Conservation (phyloP, 2,797 vertebrate species). For the Hirundo rustica region DNA sequence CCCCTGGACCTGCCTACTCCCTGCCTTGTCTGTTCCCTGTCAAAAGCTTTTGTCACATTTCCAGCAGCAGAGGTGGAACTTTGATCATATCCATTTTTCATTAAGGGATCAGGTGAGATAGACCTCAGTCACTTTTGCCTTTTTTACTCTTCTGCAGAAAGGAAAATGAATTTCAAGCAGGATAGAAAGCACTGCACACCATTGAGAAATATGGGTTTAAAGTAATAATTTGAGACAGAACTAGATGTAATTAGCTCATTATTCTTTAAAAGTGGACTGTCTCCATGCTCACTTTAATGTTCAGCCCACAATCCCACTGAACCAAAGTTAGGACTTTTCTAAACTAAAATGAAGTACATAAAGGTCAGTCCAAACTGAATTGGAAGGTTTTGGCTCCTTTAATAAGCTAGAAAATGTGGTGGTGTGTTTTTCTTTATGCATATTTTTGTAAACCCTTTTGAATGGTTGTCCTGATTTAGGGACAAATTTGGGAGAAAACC, state of each 20-base stretch:
- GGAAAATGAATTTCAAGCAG: background rate
- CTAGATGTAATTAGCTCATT: background rate
- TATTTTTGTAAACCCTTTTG: too few relatives aligned
- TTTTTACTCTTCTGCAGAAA: background rate
- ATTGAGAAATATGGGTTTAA: background rate
- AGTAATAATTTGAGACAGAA: background rate
- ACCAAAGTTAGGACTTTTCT: background rate
- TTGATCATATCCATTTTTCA: conserved; percentile 11
- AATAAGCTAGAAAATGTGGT: background rate
- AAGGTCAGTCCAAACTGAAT: background rate
- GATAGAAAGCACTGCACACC: background rate
- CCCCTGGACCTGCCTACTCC: background rate
- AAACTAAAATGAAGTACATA: background rate
- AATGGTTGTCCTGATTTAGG: too few relatives aligned
- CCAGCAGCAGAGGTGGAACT: background rate
- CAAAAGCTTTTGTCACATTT: background rate
- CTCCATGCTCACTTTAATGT: background rate
- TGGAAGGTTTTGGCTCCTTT: background rate
- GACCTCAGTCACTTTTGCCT: background rate
- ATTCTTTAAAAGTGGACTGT: background rate
- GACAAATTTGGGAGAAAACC: too few relatives aligned
- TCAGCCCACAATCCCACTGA: background rate
- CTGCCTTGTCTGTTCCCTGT: background rate
- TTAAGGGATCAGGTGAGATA: background rate
- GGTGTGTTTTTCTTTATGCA: too few relatives aligned